phyloP scores from a whole-genome alignment of 2,888 invertebrate species.

The Mythimna impura region DNA sequence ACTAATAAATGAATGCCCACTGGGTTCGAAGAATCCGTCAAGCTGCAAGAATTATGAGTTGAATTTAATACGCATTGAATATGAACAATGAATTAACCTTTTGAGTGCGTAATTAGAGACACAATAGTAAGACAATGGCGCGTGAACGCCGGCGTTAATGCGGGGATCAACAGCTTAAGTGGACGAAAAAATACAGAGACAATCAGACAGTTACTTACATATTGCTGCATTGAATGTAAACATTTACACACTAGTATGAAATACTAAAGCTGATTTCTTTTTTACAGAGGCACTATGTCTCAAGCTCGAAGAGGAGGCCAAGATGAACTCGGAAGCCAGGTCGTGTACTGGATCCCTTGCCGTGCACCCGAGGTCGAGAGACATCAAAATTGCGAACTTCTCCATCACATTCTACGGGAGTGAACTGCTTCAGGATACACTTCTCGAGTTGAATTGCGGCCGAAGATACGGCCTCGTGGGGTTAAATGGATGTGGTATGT shows the following conservation, averaged over 20 bases:
- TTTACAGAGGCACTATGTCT: slow-evolving; percentile 95
- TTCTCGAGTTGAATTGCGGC: slow-evolving; percentile 99
- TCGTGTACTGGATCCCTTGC: slow-evolving; percentile 98
- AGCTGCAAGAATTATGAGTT: too few relatives aligned
- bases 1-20: too few relatives aligned
- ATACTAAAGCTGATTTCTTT: slow-evolving; percentile 11
- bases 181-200: not conserved
- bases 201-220: not conserved
- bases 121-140: too few relatives aligned
- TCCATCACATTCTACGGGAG: slow-evolving; percentile 99
- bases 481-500: slow-evolving; percentile 98
- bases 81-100: too few relatives aligned
- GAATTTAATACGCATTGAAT: too few relatives aligned
- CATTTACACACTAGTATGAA: not conserved
- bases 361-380: slow-evolving; percentile 98
- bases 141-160: too few relatives aligned
- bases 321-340: slow-evolving; percentile 97
- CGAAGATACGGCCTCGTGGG: slow-evolving; percentile 99
- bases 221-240: not conserved
- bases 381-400: slow-evolving; percentile 98
- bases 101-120: too few relatives aligned
- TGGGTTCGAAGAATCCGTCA: too few relatives aligned
- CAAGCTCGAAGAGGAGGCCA: slow-evolving; percentile 97
- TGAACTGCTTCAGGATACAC: slow-evolving; percentile 98
- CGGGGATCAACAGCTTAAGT: too few relatives aligned